Percentiles rank a stretch among this genome's conserved stretches.
phyloP scores from a whole-genome alignment of 2,888 invertebrate genomes.

The Crematogaster levior region DNA sequence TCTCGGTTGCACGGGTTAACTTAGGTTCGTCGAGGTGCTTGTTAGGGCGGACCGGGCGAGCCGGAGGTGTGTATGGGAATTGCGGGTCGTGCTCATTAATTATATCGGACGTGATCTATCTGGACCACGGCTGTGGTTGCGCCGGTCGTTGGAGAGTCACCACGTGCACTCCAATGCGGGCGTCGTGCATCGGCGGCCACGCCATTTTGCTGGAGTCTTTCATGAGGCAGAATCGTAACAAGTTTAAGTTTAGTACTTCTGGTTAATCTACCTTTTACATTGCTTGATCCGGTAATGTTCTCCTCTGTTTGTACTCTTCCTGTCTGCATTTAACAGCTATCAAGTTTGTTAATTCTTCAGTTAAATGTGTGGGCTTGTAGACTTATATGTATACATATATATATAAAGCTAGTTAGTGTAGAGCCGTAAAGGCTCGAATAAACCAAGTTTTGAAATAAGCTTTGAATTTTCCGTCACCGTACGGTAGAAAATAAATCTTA shows the following conservation, averaged over 20 bases:
- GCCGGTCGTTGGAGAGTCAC: slow-evolving; percentile 70
- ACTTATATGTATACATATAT: neutral
- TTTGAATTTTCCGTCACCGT: neutral
- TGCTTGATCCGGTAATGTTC: neutral
- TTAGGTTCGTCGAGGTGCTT: slow-evolving; percentile 74
- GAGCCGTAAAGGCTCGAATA: neutral
- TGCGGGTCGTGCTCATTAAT: slow-evolving; percentile 82
- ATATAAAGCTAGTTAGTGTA: neutral
- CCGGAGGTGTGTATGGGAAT: slow-evolving; percentile 83
- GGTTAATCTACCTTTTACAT: slow-evolving; percentile 22
- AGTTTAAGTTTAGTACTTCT: neutral
- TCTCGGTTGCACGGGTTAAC: slow-evolving; percentile 58
- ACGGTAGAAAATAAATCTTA: neutral
- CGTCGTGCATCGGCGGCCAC: slow-evolving; percentile 61
- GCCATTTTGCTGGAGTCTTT: slow-evolving; percentile 32
- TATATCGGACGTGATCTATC: slow-evolving; percentile 83
- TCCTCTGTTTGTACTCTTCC: too few relatives aligned
- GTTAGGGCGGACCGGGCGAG: slow-evolving; percentile 73
- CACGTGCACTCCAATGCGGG: slow-evolving; percentile 59
- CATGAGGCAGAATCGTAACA: slow-evolving; percentile 20
- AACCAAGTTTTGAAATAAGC: neutral
- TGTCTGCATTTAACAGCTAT: neutral
- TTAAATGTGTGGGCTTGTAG: neutral
- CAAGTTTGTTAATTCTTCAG: neutral
- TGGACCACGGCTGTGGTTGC: slow-evolving; percentile 76